phyloP scores from a whole-genome alignment of 1,140 invertebrate species.

The Linepithema humile region DNA sequence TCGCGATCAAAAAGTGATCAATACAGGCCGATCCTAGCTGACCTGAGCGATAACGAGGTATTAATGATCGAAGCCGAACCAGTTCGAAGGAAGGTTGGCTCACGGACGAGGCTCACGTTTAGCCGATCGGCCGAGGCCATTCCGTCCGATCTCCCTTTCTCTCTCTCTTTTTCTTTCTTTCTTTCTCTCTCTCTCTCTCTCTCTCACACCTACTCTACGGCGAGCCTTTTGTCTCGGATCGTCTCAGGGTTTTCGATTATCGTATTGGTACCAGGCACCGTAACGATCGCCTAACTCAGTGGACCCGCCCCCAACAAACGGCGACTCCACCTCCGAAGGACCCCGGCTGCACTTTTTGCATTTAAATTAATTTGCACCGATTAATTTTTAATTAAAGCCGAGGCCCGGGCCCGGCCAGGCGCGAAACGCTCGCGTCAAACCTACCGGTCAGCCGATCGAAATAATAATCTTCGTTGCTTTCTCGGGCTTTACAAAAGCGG shows the following conservation, averaged over 20 bases:
- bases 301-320: constrained; percentile 79
- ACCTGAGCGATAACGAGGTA: constrained; percentile 79
- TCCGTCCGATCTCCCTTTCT: constrained; percentile 33
- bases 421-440: constrained; percentile 67
- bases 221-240: constrained; percentile 77
- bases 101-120: constrained; percentile 54
- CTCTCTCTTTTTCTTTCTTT: not conserved
- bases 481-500: not conserved
- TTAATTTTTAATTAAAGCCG: constrained; percentile 83
- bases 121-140: constrained; percentile 53
- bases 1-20: constrained; percentile 69
- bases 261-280: constrained; percentile 72
- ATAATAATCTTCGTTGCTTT: constrained; percentile 17
- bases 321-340: constrained; percentile 79
- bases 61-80: constrained; percentile 77
- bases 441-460: constrained; percentile 32
- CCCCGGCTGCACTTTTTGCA: constrained; percentile 75
- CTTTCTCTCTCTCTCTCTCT: not conserved
- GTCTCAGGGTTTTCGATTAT: constrained; percentile 82
- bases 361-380: constrained; percentile 83
- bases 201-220: constrained; percentile 18
- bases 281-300: constrained; percentile 82
- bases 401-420: constrained; percentile 50
- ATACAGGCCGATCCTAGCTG: constrained; percentile 64
- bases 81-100: constrained; percentile 60